Conservation (phyloP, 1,140 invertebrate species). For the Nilaparvata lugens region DNA sequence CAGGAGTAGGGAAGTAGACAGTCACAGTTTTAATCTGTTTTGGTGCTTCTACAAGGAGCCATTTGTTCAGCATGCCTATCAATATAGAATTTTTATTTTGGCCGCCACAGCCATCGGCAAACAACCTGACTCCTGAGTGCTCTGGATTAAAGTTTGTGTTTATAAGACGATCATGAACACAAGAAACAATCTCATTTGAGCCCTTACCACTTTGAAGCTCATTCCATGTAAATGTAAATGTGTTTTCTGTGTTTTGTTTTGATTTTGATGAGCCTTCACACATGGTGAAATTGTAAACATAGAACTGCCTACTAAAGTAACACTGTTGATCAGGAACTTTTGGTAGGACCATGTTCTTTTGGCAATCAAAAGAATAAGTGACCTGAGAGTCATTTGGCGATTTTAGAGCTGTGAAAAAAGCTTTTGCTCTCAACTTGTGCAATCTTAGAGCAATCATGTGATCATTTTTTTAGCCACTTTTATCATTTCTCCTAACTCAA, state of each 20-base stretch:
- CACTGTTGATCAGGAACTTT: constrained; percentile 30
- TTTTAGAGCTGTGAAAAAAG: neutral
- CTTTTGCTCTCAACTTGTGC: neutral
- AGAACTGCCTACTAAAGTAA: constrained; percentile 33
- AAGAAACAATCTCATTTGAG: constrained; percentile 30
- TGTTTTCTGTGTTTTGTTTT: constrained; percentile 24
- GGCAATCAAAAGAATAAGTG: constrained; percentile 32
- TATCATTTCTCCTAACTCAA: neutral
- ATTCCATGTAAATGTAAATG: constrained; percentile 28
- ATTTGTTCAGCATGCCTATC: constrained; percentile 24
- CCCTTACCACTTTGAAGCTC: constrained; percentile 28
- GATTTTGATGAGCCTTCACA: constrained; percentile 28
- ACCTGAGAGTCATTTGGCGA: neutral
- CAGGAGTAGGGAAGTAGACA: constrained; percentile 23
- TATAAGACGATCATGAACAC: constrained; percentile 25
- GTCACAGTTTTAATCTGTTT: constrained; percentile 21
- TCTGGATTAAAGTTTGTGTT: constrained; percentile 19
- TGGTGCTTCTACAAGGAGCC: constrained; percentile 24
- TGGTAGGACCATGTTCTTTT: constrained; percentile 33
- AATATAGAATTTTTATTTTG: constrained; percentile 33
- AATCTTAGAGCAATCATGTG: neutral
- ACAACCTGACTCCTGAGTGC: constrained; percentile 21
- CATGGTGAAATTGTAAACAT: constrained; percentile 34
- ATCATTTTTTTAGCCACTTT: neutral
- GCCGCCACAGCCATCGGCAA: constrained; percentile 28